Evolutionary conservation across 2,797 vertebrate genomes (phyloP).

Genomic region (Mus spretus): DNA sequence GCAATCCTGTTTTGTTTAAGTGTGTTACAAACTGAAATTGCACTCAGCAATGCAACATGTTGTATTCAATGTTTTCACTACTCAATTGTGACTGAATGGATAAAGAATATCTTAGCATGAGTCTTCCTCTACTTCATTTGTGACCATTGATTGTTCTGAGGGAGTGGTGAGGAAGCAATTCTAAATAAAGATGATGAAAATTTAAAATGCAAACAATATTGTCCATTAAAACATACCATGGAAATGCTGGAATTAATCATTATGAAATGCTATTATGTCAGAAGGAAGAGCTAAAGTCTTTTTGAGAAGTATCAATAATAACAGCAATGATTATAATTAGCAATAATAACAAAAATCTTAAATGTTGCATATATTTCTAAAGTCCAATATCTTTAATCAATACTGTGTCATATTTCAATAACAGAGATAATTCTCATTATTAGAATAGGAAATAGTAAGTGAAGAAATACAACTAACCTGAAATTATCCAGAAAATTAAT

Average conservation of each 20-base stretch:
- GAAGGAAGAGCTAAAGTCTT: neutral
- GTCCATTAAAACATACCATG: neutral
- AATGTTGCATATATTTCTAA: neutral
- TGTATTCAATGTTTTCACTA: neutral
- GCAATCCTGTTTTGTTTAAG: constrained; percentile 39
- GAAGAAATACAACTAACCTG: neutral
- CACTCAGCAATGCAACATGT: neutral
- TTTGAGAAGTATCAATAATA: neutral
- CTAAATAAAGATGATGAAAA: neutral
- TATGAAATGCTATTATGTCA: neutral
- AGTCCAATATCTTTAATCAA: neutral
- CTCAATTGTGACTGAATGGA: neutral
- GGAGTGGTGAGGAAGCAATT: neutral
- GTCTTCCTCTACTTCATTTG: neutral
- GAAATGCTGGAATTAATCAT: neutral
- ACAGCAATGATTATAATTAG: neutral
- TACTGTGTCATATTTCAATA: neutral
- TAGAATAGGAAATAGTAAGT: neutral
- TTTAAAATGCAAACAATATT: constrained; percentile 26
- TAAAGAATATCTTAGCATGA: neutral
- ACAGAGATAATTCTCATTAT: neutral
- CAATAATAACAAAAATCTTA: neutral
- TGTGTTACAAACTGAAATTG: constrained; percentile 9
- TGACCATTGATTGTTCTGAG: neutral
- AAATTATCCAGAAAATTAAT: neutral